Conservation (phyloP, 2,113 vertebrate genomes). For the Phaethon lepturus region DNA sequence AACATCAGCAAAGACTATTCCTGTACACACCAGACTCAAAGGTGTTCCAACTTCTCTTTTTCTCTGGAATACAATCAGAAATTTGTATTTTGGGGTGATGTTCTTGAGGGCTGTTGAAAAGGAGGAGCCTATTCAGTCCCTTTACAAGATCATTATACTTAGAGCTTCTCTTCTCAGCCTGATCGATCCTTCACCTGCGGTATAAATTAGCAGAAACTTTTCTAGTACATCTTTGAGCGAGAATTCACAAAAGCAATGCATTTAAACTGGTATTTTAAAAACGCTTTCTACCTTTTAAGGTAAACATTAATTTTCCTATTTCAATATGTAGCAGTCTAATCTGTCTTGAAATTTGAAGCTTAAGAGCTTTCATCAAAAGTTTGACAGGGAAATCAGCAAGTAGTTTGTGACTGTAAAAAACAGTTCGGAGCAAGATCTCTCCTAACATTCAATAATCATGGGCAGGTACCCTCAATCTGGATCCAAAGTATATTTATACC, state of each 20-base stretch:
- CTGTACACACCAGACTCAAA: not conserved
- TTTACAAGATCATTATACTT: not conserved
- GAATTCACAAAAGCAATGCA: not conserved
- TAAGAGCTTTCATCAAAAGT: not conserved
- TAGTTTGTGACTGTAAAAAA: not conserved
- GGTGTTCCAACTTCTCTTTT: not conserved
- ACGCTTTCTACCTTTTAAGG: not conserved
- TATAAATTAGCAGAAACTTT: not conserved
- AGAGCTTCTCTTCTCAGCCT: not conserved
- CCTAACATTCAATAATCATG: not conserved
- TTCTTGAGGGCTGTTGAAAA: not conserved
- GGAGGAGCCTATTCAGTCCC: not conserved
- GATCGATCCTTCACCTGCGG: not conserved
- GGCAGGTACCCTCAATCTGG: not conserved
- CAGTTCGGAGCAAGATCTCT: not conserved
- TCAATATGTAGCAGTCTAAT: not conserved
- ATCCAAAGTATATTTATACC: not conserved
- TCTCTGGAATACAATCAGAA: not conserved
- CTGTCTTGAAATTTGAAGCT: not conserved
- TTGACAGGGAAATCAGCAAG: not conserved
- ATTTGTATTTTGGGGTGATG: not conserved
- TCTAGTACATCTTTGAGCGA: not conserved
- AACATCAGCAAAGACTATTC: not conserved
- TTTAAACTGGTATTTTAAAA: not conserved
- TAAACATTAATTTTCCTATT: not conserved